Conservation (phyloP, 2,797 vertebrate genomes). For the Dermochelys coriacea region DNA sequence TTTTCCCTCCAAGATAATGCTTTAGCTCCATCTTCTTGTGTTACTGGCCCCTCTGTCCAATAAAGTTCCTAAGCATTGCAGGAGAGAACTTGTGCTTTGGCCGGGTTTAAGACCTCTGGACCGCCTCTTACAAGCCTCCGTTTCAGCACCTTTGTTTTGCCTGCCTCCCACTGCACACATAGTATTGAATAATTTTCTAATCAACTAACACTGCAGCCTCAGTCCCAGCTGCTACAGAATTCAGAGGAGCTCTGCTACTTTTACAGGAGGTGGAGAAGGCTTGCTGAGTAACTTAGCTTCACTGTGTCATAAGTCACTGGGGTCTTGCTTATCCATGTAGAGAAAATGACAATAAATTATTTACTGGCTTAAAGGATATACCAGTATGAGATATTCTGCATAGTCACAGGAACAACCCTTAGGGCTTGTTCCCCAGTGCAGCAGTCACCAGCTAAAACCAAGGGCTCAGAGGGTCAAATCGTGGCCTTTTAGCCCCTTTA, state of each 20-base stretch:
- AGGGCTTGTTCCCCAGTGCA: background rate
- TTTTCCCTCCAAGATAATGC: fast-evolving
- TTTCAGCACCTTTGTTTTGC: background rate
- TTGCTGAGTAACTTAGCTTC: background rate
- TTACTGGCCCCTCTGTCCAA: too few species aligned
- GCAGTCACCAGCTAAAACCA: background rate
- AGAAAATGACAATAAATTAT: background rate
- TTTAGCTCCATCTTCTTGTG: too few species aligned
- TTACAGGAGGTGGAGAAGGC: background rate
- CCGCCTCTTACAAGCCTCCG: background rate
- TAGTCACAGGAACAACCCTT: background rate
- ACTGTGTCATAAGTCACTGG: background rate
- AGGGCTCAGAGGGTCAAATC: background rate
- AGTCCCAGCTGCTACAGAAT: background rate
- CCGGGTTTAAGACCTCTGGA: fast-evolving
- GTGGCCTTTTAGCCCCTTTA: background rate
- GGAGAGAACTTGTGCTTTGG: background rate
- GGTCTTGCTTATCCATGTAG: background rate
- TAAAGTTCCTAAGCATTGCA: background rate
- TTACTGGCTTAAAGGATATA: background rate
- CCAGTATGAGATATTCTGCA: background rate
- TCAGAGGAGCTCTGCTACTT: background rate
- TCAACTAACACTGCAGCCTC: background rate
- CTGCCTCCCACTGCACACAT: background rate
- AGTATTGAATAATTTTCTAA: background rate